Conservation (phyloP, 2,797 vertebrate genomes). For the Myripristis murdjan region DNA sequence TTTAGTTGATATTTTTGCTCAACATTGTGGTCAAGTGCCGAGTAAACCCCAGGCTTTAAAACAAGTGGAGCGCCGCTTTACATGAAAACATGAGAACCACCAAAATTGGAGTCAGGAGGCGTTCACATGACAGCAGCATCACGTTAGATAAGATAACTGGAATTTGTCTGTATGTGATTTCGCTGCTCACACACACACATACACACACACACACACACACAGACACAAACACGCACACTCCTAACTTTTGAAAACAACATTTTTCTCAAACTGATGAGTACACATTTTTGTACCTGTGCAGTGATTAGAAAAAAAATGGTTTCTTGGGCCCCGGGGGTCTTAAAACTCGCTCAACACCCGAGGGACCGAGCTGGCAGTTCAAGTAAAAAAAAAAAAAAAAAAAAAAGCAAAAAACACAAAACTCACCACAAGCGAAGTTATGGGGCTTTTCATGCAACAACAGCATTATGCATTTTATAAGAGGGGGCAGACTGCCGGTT, state of each 20-base stretch:
- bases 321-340: not conserved
- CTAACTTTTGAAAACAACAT: not conserved
- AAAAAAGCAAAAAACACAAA: too few relatives aligned
- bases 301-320: not conserved
- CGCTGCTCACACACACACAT: not conserved
- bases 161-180: not conserved
- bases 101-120: too few relatives aligned
- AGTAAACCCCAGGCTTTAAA: too few relatives aligned
- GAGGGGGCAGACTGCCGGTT: not conserved
- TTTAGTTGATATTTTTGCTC: too few relatives aligned
- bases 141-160: too few relatives aligned
- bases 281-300: too few relatives aligned
- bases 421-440: too few relatives aligned
- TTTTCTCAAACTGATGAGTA: not conserved
- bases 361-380: not conserved
- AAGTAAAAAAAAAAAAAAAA: not conserved
- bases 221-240: too few relatives aligned
- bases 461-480: not conserved
- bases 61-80: too few relatives aligned
- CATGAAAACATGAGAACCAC: too few relatives aligned
- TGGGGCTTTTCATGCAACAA: not conserved
- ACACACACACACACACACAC: not conserved
- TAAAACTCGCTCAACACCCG: not conserved
- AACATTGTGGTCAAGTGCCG: too few relatives aligned
- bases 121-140: too few relatives aligned